These are phyloP conservation scores for Channallabes apus DNA, from an alignment of 2,797 vertebrate genomes.

Conservation along the genomic window DNA sequence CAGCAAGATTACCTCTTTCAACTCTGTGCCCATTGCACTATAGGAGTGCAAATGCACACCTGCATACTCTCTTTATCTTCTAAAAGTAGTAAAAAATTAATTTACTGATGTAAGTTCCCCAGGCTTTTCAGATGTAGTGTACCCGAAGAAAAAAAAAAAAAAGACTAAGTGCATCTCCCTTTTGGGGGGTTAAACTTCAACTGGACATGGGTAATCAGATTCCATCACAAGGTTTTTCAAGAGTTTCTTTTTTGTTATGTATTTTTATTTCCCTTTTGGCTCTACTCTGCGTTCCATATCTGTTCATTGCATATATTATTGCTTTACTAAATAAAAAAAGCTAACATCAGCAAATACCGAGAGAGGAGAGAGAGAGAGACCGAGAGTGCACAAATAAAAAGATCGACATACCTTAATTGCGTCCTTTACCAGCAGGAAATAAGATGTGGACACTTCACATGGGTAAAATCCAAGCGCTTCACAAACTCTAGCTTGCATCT, in stretches of 20 bases:
- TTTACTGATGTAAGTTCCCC: conserved; percentile 1
- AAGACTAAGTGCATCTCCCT: conserved; percentile 10
- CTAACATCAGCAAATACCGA: conserved; percentile 40
- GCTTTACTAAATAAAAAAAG: conserved; percentile 30
- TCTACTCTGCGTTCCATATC: neutral
- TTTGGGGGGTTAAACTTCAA: conserved; percentile 22
- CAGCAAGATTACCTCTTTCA: conserved; percentile 27
- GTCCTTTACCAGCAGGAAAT: conserved; percentile 53
- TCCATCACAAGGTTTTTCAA: conserved; percentile 4
- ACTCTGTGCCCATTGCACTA: neutral
- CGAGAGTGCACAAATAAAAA: neutral
- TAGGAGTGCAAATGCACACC: conserved; percentile 1
- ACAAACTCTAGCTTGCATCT: conserved; percentile 65
- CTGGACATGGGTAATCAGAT: neutral
- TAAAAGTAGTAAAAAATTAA: conserved; percentile 25
- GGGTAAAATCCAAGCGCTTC: conserved; percentile 71
- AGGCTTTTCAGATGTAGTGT: conserved; percentile 17
- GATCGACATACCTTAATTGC: conserved; percentile 67
- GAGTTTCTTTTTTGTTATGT: conserved; percentile 1
- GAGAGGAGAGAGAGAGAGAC: too few relatives aligned
- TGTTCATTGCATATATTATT: conserved; percentile 32
- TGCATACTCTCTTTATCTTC: neutral
- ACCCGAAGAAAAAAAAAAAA: too few relatives aligned
- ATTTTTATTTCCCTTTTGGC: neutral
- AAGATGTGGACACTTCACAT: conserved; percentile 35